Evolutionary conservation across 2,113 vertebrate genomes (phyloP).

Genomic region (Caretta caretta): DNA sequence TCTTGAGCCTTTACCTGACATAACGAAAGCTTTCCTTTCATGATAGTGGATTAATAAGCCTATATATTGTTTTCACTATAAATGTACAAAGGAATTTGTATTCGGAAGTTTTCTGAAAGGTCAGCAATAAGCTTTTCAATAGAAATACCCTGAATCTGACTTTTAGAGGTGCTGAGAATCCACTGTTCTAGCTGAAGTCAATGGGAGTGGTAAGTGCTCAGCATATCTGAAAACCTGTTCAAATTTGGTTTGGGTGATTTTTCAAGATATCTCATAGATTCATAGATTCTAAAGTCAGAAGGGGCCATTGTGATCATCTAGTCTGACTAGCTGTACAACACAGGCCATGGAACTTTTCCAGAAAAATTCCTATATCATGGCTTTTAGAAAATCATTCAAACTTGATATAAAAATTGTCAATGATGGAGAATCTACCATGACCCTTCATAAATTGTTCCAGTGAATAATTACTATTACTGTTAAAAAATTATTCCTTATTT

Average conservation of each 20-base stretch:
- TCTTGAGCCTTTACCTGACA: not conserved
- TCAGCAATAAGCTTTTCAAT: not conserved
- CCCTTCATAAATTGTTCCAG: too few relatives aligned
- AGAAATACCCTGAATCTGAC: not conserved
- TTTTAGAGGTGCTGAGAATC: not conserved
- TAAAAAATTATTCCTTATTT: too few relatives aligned
- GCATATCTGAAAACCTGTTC: not conserved
- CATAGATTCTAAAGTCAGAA: too few relatives aligned
- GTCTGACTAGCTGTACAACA: too few relatives aligned
- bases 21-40: not conserved
- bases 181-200: not conserved
- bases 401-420: too few relatives aligned
- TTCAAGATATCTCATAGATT: not conserved
- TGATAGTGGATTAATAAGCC: not conserved
- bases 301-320: too few relatives aligned
- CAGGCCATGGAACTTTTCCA: too few relatives aligned
- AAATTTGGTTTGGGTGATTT: not conserved
- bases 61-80: not conserved
- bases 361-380: too few relatives aligned
- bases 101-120: not conserved
- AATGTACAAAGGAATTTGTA: not conserved
- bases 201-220: not conserved
- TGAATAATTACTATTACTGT: too few relatives aligned
- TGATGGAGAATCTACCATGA: too few relatives aligned
- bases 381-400: too few relatives aligned